Conservation (phyloP, 1,140 invertebrate genomes). For the Homalodisca vitripennis region DNA sequence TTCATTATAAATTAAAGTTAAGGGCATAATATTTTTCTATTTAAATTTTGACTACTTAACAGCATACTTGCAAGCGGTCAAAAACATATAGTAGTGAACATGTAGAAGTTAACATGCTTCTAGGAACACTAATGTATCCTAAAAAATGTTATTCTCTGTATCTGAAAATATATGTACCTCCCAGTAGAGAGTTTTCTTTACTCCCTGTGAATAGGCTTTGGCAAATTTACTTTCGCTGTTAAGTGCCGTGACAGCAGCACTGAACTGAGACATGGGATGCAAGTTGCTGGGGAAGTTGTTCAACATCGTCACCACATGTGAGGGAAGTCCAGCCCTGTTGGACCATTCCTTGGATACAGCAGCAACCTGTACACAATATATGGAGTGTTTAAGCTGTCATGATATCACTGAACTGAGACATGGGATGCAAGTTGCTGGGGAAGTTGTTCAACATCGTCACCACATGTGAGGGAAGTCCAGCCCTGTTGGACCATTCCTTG, state of each 20-base stretch:
- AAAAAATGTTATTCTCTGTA: no score
- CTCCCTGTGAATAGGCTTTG: slow-evolving; percentile 83
- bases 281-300: slow-evolving; percentile 93
- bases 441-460: slow-evolving; percentile 95
- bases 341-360: slow-evolving; percentile 92
- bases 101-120: no score
- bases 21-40: no score
- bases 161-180: no score
- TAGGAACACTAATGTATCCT: no score
- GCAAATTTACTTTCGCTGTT: slow-evolving; percentile 95
- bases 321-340: slow-evolving; percentile 80
- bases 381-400: no score
- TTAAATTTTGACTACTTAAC: no score
- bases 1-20: no score
- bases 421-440: slow-evolving; percentile 90
- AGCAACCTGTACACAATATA: slow-evolving; percentile 56
- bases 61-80: no score
- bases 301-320: slow-evolving; percentile 91
- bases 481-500: slow-evolving; percentile 88
- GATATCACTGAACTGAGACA: slow-evolving; percentile 94
- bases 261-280: slow-evolving; percentile 96
- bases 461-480: slow-evolving; percentile 88
- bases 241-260: slow-evolving; percentile 86
- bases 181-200: slow-evolving; percentile 87
- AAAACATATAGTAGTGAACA: no score